A percentile compares a stretch with the other conserved stretches of the same genome.
phyloP scores from a whole-genome alignment of 2,113 vertebrate genomes.

The Candoia aspera region DNA sequence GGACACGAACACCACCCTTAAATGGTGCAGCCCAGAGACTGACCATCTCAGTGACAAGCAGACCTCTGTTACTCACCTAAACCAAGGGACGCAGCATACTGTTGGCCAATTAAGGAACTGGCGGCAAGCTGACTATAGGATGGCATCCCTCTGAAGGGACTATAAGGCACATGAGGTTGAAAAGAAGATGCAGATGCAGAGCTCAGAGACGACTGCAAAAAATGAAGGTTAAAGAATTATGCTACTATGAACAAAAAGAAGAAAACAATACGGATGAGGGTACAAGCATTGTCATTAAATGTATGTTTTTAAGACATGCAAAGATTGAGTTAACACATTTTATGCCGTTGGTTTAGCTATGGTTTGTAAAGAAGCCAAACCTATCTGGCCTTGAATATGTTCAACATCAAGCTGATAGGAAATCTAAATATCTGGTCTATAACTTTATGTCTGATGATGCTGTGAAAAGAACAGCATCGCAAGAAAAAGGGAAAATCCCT shows the following conservation, averaged over 20 bases:
- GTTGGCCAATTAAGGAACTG: slow-evolving; percentile 88
- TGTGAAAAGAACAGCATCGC: neutral
- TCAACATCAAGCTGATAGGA: neutral
- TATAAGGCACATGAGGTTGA: slow-evolving; percentile 84
- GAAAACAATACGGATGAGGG: neutral
- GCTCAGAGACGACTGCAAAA: slow-evolving; percentile 86
- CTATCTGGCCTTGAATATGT: neutral
- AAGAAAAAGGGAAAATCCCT: neutral
- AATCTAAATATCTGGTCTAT: neutral
- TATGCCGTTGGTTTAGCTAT: neutral
- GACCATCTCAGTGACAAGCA: neutral
- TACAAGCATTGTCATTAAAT: neutral
- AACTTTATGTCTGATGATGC: neutral
- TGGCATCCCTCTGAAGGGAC: slow-evolving; percentile 86
- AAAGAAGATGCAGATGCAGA: slow-evolving; percentile 80
- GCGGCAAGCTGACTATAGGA: slow-evolving; percentile 89
- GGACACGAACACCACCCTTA: neutral
- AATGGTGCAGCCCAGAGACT: neutral
- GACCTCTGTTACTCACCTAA: slow-evolving; percentile 80
- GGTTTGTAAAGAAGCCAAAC: neutral
- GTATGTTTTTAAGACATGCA: neutral
- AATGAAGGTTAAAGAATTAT: slow-evolving; percentile 55
- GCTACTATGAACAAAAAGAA: slow-evolving; percentile 6
- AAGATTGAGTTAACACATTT: neutral
- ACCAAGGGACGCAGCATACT: slow-evolving; percentile 88